These are phyloP conservation scores for Chamaetylas fuelleborni DNA, from an alignment of 2,113 vertebrate species.

Conservation along the genomic window DNA sequence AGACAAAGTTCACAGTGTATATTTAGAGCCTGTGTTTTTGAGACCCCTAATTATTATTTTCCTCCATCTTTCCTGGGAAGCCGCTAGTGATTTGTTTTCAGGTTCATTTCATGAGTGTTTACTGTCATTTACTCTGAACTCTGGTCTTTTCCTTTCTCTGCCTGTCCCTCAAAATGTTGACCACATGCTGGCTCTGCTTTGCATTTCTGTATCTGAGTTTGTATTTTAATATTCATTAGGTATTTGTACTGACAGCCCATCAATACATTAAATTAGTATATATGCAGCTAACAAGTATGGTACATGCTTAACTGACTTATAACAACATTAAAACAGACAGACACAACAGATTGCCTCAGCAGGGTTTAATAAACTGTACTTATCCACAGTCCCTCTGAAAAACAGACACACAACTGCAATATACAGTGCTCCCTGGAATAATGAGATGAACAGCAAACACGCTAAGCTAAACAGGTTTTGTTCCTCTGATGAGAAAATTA, in stretches of 20 bases:
- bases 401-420: conserved; percentile 17
- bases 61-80: neutral
- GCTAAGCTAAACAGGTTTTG: neutral
- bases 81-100: conserved; percentile 38
- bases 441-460: conserved; percentile 11
- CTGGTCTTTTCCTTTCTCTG: conserved; percentile 34
- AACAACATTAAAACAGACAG: conserved; percentile 59
- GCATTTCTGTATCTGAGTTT: conserved; percentile 53
- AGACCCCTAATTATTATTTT: conserved; percentile 41
- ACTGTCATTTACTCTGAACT: conserved; percentile 36
- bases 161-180: conserved; percentile 44
- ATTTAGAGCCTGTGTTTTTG: neutral
- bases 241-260: conserved; percentile 56
- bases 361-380: conserved; percentile 60
- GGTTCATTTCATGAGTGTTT: conserved; percentile 51
- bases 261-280: conserved; percentile 60
- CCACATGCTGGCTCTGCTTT: conserved; percentile 53
- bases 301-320: conserved; percentile 54
- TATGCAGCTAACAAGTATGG: conserved; percentile 44
- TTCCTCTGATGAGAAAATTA: conserved; percentile 9
- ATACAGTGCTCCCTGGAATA: conserved; percentile 19
- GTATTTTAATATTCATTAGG: conserved; percentile 56
- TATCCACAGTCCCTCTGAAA: conserved; percentile 39
- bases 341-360: conserved; percentile 60
- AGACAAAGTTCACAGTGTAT: conserved; percentile 25